phyloP scores from a whole-genome alignment of 2,888 invertebrate species.

The Drosophila rubida region DNA sequence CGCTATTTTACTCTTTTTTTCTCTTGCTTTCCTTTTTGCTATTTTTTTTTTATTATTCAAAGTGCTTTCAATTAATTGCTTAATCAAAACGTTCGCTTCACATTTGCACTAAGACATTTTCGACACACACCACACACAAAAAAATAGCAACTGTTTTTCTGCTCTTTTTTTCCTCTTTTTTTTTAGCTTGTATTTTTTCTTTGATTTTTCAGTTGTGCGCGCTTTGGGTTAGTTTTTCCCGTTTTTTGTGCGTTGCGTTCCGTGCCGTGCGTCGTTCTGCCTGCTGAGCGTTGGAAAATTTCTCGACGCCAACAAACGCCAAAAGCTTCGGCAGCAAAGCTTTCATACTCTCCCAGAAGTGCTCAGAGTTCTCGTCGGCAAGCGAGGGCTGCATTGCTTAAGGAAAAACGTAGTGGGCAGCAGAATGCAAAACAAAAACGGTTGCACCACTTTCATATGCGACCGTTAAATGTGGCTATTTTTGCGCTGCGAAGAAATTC shows the following conservation, averaged over 20 bases:
- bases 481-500: not conserved
- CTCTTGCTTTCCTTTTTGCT: constrained; percentile 31
- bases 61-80: constrained; percentile 74
- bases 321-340: constrained; percentile 26
- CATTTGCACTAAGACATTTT: constrained; percentile 68
- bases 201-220: constrained; percentile 46
- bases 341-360: constrained; percentile 26
- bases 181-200: constrained; percentile 12
- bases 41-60: constrained; percentile 37
- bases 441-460: constrained; percentile 14
- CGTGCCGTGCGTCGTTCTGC: constrained; percentile 73
- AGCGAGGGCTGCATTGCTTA: constrained; percentile 56
- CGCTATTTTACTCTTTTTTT: constrained; percentile 13
- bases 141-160: constrained; percentile 47
- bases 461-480: constrained; percentile 24
- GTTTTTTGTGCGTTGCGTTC: constrained; percentile 74
- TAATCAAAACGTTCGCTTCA: constrained; percentile 70
- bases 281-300: constrained; percentile 73
- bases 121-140: constrained; percentile 34
- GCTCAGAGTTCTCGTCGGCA: constrained; percentile 6
- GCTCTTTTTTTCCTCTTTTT: constrained; percentile 21
- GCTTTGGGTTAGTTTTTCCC: constrained; percentile 66
- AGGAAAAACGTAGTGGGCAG: constrained; percentile 32
- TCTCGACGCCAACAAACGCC: constrained; percentile 44
- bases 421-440: constrained; percentile 6